These are phyloP conservation scores for Bubo scandiacus DNA, from an alignment of 2,113 vertebrate species.

Conservation along the genomic window DNA sequence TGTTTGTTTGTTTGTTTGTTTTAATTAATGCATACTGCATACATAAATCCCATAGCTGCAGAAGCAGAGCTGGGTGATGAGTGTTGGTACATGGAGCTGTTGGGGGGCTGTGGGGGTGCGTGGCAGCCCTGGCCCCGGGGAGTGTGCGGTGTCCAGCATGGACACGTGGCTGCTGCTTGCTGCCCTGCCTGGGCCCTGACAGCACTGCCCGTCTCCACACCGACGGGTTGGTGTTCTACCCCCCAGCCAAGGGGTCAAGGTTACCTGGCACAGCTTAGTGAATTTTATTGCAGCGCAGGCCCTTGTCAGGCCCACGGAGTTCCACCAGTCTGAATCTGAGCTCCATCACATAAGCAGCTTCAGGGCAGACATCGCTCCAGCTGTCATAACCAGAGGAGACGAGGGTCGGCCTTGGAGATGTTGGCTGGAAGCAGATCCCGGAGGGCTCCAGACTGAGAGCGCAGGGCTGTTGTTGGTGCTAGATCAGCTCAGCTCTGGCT, in stretches of 20 bases:
- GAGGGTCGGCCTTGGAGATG: not conserved
- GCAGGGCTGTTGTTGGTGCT: not conserved
- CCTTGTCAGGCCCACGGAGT: not conserved
- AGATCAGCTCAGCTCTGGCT: not conserved
- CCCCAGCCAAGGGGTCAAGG: not conserved
- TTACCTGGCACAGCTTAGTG: not conserved
- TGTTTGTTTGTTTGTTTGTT: not conserved
- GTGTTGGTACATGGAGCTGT: not conserved
- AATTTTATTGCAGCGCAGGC: not conserved
- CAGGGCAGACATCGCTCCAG: not conserved
- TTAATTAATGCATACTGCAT: not conserved
- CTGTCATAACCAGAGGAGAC: not conserved
- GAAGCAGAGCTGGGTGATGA: not conserved
- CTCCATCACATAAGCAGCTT: not conserved
- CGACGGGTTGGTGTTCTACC: not conserved
- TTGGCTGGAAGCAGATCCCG: not conserved
- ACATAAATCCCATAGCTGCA: not conserved
- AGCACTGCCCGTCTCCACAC: not conserved
- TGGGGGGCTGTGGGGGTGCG: rapidly evolving
- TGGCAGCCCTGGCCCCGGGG: not conserved
- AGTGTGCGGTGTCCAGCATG: rapidly evolving
- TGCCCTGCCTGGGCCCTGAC: not conserved
- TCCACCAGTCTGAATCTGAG: not conserved
- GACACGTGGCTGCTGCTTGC: not conserved
- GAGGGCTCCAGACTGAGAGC: not conserved